Conservation (phyloP, 2,797 vertebrate species). For the Taeniopygia guttata region DNA sequence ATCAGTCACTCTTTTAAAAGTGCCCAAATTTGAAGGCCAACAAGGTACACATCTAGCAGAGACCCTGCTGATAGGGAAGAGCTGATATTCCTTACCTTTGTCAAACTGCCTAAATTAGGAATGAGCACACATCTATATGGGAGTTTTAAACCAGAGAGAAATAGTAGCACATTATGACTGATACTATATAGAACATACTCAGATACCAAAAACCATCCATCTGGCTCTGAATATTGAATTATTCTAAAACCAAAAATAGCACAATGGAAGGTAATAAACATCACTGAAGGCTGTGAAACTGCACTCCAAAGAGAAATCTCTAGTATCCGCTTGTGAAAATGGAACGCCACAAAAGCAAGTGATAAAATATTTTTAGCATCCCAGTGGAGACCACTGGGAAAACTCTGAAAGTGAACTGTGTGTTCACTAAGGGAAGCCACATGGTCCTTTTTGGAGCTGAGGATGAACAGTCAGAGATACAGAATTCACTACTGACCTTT, state of each 20-base stretch:
- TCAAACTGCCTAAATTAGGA: neutral
- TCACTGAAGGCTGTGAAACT: neutral
- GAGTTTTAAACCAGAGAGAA: neutral
- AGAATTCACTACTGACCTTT: neutral
- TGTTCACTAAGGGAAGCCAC: neutral
- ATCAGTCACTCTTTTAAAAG: neutral
- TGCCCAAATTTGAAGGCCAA: neutral
- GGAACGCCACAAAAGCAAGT: neutral
- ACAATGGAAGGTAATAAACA: neutral
- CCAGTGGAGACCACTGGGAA: neutral
- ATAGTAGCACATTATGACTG: neutral
- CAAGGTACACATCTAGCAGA: neutral
- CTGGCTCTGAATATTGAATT: neutral
- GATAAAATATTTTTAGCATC: neutral
- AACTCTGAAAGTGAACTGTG: neutral
- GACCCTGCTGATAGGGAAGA: neutral
- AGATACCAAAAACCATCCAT: neutral
- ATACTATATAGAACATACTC: neutral
- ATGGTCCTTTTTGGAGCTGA: neutral
- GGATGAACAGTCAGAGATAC: neutral
- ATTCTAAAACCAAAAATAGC: neutral
- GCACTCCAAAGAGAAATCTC: neutral
- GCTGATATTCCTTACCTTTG: neutral
- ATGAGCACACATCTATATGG: neutral
- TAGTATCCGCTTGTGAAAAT: neutral